Evolutionary conservation across 2,113 vertebrate genomes (phyloP).

Genomic region (Elachura formosa): DNA sequence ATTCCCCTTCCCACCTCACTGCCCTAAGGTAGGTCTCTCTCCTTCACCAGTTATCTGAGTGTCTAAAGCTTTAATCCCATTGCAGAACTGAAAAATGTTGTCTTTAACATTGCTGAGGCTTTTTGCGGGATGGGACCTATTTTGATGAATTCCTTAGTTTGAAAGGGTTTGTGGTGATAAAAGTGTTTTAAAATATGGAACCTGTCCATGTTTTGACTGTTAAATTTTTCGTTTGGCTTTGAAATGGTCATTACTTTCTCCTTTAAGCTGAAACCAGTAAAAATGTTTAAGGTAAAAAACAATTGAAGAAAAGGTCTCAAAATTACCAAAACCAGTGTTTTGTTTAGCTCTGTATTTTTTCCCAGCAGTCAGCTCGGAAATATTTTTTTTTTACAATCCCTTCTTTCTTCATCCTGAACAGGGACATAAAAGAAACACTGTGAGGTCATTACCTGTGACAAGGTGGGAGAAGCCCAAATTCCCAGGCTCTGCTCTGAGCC

Average conservation of each 20-base stretch:
- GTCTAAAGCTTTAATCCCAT: neutral
- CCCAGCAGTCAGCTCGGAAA: neutral
- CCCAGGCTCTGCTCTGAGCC: neutral
- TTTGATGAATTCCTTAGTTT: neutral
- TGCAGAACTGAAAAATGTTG: neutral
- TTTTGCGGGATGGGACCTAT: neutral
- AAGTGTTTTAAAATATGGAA: neutral
- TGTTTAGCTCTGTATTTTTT: neutral
- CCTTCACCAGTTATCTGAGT: neutral
- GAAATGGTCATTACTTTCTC: neutral
- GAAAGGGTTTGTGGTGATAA: neutral
- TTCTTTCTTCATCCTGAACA: neutral
- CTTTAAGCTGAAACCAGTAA: neutral
- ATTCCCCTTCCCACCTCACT: neutral
- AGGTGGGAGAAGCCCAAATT: neutral
- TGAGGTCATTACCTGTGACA: neutral
- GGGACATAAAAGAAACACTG: rapidly evolving
- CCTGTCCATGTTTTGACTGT: neutral
- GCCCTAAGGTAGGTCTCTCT: neutral
- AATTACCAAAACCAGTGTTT: neutral
- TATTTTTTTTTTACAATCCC: rapidly evolving
- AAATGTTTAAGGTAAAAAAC: neutral
- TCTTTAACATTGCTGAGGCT: neutral
- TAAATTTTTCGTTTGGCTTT: neutral
- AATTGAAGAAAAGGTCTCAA: neutral